These are phyloP conservation scores for Tinea semifulvella DNA, from an alignment of 2,888 invertebrate species.

Conservation along the genomic window DNA sequence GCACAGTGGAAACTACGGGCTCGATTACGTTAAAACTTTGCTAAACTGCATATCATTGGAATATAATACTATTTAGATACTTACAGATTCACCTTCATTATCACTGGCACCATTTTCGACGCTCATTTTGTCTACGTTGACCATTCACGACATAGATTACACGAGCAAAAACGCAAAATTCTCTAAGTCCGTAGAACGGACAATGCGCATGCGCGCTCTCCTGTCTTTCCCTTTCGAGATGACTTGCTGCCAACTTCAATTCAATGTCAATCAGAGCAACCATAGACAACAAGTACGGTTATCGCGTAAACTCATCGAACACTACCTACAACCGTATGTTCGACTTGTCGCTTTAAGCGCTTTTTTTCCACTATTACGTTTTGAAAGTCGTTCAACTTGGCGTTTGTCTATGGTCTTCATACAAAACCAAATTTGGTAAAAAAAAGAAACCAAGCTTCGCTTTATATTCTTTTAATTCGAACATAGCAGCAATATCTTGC, in stretches of 20 bases:
- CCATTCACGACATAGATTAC: constrained; percentile 34
- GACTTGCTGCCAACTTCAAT: constrained; percentile 30
- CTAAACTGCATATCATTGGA: neutral
- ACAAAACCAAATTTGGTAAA: no score
- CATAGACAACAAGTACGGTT: constrained; percentile 8
- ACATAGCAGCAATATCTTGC: no score
- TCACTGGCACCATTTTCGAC: constrained; percentile 70
- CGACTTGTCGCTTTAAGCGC: no score
- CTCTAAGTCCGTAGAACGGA: constrained; percentile 69
- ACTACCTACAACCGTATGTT: no score
- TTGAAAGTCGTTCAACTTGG: no score
- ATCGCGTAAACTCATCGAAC: no score
- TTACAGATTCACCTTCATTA: constrained; percentile 68
- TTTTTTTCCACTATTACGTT: no score
- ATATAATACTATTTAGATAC: constrained; percentile 41
- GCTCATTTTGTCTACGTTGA: constrained; percentile 71
- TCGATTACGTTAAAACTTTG: neutral
- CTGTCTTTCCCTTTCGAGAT: neutral
- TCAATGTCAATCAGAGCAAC: constrained; percentile 1
- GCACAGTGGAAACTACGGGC: constrained; percentile 33
- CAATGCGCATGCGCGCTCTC: constrained; percentile 68
- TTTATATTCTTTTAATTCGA: no score
- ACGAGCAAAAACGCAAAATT: constrained; percentile 37
- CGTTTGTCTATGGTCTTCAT: no score
- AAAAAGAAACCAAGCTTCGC: no score